These are phyloP conservation scores for Heliconius sara DNA, from an alignment of 2,888 invertebrate species.

Conservation along the genomic window DNA sequence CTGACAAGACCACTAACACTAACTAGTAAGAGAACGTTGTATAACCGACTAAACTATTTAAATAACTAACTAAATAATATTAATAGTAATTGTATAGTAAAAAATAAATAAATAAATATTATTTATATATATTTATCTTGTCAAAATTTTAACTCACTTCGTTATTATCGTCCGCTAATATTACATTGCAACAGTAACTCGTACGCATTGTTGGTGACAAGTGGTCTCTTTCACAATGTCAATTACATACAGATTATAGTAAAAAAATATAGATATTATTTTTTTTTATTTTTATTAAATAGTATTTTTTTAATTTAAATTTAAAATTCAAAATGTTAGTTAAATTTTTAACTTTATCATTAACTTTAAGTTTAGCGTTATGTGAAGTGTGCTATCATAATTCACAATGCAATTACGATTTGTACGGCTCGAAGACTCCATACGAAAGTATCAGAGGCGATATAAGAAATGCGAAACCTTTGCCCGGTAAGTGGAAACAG, in stretches of 20 bases:
- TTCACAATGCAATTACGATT: constrained; percentile 57
- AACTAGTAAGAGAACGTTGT: not conserved
- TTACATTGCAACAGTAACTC: not conserved
- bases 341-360: not conserved
- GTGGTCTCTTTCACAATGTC: not conserved
- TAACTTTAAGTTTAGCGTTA: constrained; percentile 43
- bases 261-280: not conserved
- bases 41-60: not conserved
- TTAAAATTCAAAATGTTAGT: constrained; percentile 24
- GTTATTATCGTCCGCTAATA: not conserved
- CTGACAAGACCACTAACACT: not conserved
- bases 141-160: not conserved
- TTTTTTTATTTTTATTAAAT: not conserved
- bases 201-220: not conserved
- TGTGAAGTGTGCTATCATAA: constrained; percentile 68
- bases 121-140: not conserved
- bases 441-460: constrained; percentile 72
- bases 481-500: constrained; percentile 62
- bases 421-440: constrained; percentile 69
- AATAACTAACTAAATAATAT: not conserved
- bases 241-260: not conserved
- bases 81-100: not conserved
- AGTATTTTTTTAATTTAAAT: not conserved
- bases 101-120: no score
- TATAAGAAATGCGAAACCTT: constrained; percentile 60